These are phyloP conservation scores for Leptatherina wallacei DNA, from an alignment of 2,797 vertebrate species.

Conservation along the genomic window DNA sequence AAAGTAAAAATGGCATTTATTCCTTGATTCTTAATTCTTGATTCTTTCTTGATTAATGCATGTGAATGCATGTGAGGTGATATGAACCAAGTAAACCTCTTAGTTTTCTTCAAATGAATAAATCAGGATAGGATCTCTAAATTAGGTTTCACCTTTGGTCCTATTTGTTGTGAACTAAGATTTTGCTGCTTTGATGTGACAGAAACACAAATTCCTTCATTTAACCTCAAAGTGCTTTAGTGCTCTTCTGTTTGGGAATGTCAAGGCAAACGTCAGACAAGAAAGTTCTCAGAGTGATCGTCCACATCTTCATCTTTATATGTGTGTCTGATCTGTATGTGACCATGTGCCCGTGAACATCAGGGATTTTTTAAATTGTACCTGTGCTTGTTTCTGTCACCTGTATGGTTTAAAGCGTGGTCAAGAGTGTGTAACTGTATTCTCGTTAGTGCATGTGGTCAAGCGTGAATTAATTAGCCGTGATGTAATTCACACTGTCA, in stretches of 20 bases:
- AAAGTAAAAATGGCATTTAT: neutral
- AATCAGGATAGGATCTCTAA: no score
- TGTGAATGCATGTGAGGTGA: neutral
- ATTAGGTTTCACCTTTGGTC: neutral
- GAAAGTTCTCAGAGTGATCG: neutral
- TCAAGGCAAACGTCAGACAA: conserved; percentile 20
- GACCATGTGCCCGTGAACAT: neutral
- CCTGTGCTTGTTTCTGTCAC: conserved; percentile 3
- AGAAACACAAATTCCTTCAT: conserved; percentile 1
- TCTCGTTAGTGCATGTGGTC: conserved; percentile 71
- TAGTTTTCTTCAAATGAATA: neutral
- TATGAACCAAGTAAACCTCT: neutral
- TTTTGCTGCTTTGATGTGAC: neutral
- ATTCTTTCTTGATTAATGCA: no score
- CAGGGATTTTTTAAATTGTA: neutral
- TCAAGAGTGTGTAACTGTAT: conserved; percentile 51
- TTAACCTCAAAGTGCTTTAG: neutral
- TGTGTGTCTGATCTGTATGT: neutral
- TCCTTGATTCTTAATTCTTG: neutral
- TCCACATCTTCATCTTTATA: neutral
- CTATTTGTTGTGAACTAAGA: neutral
- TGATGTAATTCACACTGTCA: conserved; percentile 78
- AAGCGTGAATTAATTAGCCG: conserved; percentile 78
- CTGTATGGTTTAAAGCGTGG: conserved; percentile 17
- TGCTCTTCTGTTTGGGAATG: neutral